phyloP scores from a whole-genome alignment of 2,113 vertebrate genomes.

The Hippopotamus amphibius region DNA sequence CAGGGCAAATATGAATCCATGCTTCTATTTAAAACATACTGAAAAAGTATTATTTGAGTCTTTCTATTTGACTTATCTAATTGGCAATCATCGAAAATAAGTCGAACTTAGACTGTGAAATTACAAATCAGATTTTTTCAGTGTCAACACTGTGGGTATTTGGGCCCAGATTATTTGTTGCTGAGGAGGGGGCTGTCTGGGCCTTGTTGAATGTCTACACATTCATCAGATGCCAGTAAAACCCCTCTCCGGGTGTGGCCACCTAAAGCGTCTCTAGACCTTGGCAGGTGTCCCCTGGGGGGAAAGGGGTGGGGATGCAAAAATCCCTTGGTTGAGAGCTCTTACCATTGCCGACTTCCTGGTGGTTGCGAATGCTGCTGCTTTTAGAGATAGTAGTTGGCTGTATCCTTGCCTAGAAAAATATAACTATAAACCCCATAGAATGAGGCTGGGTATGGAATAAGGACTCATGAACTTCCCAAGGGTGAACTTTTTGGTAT shows the following conservation, averaged over 20 bases:
- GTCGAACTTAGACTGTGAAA: background rate
- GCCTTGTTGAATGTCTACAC: background rate
- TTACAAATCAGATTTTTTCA: background rate
- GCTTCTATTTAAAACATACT: background rate
- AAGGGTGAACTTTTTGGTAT: background rate
- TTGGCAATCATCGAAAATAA: background rate
- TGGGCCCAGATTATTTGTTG: background rate
- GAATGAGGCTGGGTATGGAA: too few relatives aligned
- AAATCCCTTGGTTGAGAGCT: background rate
- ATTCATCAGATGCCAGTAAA: too few relatives aligned
- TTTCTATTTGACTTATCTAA: background rate
- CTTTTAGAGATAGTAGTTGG: background rate
- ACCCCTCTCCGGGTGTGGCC: background rate
- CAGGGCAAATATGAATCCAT: background rate
- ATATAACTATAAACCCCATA: background rate
- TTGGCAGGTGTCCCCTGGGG: background rate
- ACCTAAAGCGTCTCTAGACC: background rate
- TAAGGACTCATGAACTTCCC: background rate
- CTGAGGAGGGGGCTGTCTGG: fast-evolving
- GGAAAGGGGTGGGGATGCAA: too few relatives aligned
- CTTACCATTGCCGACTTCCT: background rate
- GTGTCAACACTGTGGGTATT: background rate
- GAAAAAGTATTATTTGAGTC: background rate
- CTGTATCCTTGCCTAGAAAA: background rate
- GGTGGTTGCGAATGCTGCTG: background rate